Conservation (phyloP, 1,140 invertebrate species). For the Drosophila baimaii region DNA sequence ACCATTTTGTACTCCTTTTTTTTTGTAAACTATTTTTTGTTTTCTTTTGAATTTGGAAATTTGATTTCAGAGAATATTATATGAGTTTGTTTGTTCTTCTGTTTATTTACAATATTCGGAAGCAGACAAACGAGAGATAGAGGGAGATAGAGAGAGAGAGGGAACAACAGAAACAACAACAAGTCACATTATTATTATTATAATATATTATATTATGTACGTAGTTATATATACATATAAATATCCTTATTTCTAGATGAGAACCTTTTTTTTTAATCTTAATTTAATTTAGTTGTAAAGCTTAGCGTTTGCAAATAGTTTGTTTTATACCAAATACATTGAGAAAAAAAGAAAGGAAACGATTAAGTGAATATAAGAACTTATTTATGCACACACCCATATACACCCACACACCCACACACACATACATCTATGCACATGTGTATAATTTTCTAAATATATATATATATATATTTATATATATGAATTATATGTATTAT, state of each 20-base stretch:
- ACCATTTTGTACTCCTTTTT: constrained; percentile 8
- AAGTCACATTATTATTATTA: constrained; percentile 69
- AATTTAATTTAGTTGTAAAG: constrained; percentile 72
- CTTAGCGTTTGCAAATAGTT: constrained; percentile 64
- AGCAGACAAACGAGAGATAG: constrained; percentile 18
- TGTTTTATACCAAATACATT: constrained; percentile 80
- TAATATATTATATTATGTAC: constrained; percentile 26
- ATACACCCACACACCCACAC: constrained; percentile 27
- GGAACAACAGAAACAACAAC: constrained; percentile 60
- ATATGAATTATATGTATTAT: constrained; percentile 60
- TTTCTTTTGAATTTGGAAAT: constrained; percentile 31
- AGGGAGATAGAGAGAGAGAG: constrained; percentile 15
- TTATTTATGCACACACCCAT: constrained; percentile 55
- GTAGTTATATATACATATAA: constrained; percentile 23
- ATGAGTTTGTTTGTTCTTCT: background rate
- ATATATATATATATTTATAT: constrained; percentile 15
- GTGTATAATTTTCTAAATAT: constrained; percentile 66
- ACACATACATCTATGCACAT: constrained; percentile 54
- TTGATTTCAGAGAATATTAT: constrained; percentile 28
- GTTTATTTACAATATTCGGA: background rate
- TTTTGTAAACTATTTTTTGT: constrained; percentile 17
- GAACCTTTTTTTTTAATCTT: constrained; percentile 25
- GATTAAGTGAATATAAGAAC: constrained; percentile 57
- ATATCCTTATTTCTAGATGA: constrained; percentile 29
- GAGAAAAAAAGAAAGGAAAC: constrained; percentile 20